Evolutionary conservation across 2,888 invertebrate species (phyloP).

Genomic region (Drosophila fungiperda): DNA sequence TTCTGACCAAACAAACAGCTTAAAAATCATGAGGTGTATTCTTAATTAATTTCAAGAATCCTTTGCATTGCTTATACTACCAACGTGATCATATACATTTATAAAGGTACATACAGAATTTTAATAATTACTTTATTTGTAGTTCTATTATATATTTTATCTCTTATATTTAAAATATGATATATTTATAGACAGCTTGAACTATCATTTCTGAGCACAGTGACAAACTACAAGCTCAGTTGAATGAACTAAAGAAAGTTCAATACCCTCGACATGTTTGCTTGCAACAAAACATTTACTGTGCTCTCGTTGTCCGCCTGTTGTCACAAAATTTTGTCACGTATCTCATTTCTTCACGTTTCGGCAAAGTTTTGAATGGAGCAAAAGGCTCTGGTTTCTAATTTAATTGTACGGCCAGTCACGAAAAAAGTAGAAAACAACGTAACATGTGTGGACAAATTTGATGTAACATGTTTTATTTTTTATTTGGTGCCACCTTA

Average conservation of each 20-base stretch:
- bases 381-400: slow-evolving; percentile 64
- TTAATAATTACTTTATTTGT: not conserved
- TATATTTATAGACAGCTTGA: not conserved
- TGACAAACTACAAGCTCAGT: slow-evolving; percentile 24
- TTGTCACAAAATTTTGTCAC: slow-evolving; percentile 62
- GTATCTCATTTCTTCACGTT: slow-evolving; percentile 62
- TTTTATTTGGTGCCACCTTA: slow-evolving; percentile 22
- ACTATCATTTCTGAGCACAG: not conserved
- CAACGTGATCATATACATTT: not conserved
- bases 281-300: slow-evolving; percentile 8
- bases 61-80: not conserved
- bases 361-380: slow-evolving; percentile 51
- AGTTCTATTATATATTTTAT: not conserved
- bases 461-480: slow-evolving; percentile 21
- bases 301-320: slow-evolving; percentile 1
- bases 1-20: not conserved
- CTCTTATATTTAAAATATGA: not conserved
- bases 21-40: not conserved
- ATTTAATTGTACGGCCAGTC: slow-evolving; percentile 66
- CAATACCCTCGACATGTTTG: slow-evolving; percentile 27
- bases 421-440: slow-evolving; percentile 12
- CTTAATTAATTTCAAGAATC: not conserved
- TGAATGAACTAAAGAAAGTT: slow-evolving; percentile 48
- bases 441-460: slow-evolving; percentile 5
- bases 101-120: not conserved